Percentiles rank a stretch among this genome's conserved stretches.
phyloP scores from a whole-genome alignment of 2,113 vertebrate genomes.

The Mastomys coucha region DNA sequence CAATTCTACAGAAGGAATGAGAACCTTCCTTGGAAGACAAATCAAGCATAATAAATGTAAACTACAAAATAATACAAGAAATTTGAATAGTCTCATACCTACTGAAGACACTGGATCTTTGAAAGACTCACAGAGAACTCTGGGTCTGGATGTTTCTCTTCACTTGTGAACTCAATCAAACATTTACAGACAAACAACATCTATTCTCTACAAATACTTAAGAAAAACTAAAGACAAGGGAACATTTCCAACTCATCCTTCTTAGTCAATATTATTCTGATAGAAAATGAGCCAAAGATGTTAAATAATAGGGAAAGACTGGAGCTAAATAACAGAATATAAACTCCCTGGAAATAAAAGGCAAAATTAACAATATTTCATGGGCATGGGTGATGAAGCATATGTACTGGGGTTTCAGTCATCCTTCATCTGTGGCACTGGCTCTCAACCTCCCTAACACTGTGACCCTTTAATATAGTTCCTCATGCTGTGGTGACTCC shows the following conservation, averaged over 20 bases:
- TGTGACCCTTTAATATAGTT: background rate
- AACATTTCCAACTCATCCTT: background rate
- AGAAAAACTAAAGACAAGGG: background rate
- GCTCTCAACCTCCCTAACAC: background rate
- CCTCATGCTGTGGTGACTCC: background rate
- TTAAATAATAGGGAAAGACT: background rate
- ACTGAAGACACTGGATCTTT: background rate
- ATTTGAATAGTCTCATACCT: background rate
- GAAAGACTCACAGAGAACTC: background rate
- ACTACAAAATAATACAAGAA: background rate
- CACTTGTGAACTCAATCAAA: background rate
- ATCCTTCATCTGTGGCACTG: background rate
- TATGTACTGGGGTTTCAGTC: background rate
- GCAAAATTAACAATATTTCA: background rate
- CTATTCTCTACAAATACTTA: background rate
- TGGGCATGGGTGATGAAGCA: background rate
- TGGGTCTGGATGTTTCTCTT: background rate
- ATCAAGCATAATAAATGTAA: background rate
- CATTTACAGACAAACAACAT: background rate
- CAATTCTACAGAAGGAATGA: background rate
- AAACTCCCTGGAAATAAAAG: background rate
- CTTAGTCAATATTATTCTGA: background rate
- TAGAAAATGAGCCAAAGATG: background rate
- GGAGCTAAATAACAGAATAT: background rate
- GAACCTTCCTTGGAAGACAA: background rate